A percentile compares a stretch with the other conserved stretches of the same genome.
Conservation (phyloP, 2,888 invertebrate genomes). For the Plebejus argus region DNA sequence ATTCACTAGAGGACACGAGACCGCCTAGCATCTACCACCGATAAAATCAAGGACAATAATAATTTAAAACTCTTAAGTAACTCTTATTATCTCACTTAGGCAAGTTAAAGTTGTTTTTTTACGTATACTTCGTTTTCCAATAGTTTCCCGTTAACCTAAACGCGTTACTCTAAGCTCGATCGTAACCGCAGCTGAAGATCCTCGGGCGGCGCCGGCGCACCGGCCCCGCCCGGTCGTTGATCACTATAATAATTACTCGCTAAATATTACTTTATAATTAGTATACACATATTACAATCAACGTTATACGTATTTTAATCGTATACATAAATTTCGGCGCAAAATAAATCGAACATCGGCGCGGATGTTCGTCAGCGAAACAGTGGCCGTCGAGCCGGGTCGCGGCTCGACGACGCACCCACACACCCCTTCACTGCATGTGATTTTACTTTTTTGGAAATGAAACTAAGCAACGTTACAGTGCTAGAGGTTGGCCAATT, state of each 20-base stretch:
- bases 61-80: constrained; percentile 78
- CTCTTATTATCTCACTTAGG: constrained; percentile 80
- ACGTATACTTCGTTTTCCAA: constrained; percentile 80
- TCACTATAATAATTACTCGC: constrained; percentile 58
- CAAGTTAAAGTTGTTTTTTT: constrained; percentile 80
- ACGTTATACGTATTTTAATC: constrained; percentile 79
- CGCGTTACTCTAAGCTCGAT: constrained; percentile 73
- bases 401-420: constrained; percentile 59
- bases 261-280: constrained; percentile 66
- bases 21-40: constrained; percentile 75
- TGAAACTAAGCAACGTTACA: constrained; percentile 62
- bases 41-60: constrained; percentile 76
- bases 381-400: constrained; percentile 42
- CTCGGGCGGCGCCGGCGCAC: constrained; percentile 38
- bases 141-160: constrained; percentile 69
- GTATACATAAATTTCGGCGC: constrained; percentile 79
- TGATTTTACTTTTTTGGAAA: constrained; percentile 48
- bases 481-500: constrained; percentile 81
- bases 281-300: constrained; percentile 80
- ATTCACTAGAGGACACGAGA: constrained; percentile 74
- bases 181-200: constrained; percentile 54
- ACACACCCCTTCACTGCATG: constrained; percentile 77
- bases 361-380: constrained; percentile 58
- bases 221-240: constrained; percentile 36
- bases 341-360: constrained; percentile 70